Conservation (phyloP, 2,797 vertebrate species). For the Rhinichthys osculus region DNA sequence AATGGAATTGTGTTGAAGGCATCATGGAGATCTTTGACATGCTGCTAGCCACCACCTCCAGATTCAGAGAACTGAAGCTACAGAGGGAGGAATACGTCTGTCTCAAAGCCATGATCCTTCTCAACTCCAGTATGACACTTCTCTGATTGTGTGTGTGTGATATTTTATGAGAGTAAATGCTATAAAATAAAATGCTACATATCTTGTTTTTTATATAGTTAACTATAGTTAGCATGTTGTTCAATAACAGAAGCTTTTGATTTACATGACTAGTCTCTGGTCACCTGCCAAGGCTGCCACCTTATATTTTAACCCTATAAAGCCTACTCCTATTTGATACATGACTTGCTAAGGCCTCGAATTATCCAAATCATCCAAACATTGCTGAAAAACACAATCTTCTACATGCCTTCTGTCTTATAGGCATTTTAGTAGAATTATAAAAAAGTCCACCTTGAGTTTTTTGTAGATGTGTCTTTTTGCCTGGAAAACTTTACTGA, state of each 20-base stretch:
- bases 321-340: not conserved
- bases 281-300: not conserved
- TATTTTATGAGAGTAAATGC: not conserved
- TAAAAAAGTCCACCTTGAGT: not conserved
- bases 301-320: not conserved
- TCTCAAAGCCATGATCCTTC: slow-evolving; percentile 97
- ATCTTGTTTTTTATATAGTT: not conserved
- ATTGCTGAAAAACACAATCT: not conserved
- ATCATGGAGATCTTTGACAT: slow-evolving; percentile 99
- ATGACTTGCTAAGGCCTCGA: not conserved
- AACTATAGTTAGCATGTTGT: not conserved
- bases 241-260: not conserved
- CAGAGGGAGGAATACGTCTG: slow-evolving; percentile 96
- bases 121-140: slow-evolving; percentile 89
- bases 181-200: not conserved
- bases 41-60: slow-evolving; percentile 92
- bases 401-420: not conserved
- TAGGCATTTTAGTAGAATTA: not conserved
- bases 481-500: not conserved
- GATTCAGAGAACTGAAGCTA: slow-evolving; percentile 93
- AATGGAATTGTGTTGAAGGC: slow-evolving; percentile 95
- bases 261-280: not conserved
- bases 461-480: not conserved
- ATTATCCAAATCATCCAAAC: not conserved
- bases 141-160: slow-evolving; percentile 31